Evolutionary conservation across 2,797 vertebrate species (phyloP).

Genomic region (Philypnodon macrostomus): DNA sequence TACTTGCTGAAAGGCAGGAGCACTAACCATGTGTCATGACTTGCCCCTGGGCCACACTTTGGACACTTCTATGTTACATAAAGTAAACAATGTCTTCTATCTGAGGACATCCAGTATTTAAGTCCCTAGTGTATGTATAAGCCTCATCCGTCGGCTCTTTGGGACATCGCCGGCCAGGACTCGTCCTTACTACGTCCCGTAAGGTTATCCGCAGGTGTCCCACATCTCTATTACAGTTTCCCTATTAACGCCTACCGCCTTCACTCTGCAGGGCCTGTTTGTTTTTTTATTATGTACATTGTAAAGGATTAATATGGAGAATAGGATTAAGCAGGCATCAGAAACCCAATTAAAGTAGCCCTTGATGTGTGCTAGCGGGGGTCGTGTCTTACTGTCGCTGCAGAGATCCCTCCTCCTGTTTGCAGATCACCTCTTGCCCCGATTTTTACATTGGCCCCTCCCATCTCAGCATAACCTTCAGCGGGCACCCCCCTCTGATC

Average conservation of each 20-base stretch:
- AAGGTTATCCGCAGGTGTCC: conserved; percentile 48
- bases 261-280: conserved; percentile 48
- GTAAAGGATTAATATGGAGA: conserved; percentile 68
- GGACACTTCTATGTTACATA: no score
- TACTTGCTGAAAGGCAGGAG: no score
- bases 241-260: conserved; percentile 33
- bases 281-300: conserved; percentile 71
- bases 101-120: conserved; percentile 22
- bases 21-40: no score
- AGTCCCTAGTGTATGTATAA: conserved; percentile 25
- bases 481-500: conserved; percentile 29
- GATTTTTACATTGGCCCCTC: neutral
- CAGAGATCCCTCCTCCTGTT: conserved; percentile 40
- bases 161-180: conserved; percentile 30
- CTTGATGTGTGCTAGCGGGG: conserved; percentile 59
- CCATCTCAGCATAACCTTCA: conserved; percentile 25
- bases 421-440: conserved; percentile 48
- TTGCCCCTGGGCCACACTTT: no score
- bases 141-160: neutral
- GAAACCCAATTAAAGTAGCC: conserved; percentile 76
- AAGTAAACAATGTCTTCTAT: no score
- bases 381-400: conserved; percentile 36
- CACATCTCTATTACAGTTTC: conserved; percentile 39
- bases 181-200: conserved; percentile 45
- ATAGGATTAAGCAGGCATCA: conserved; percentile 73